These are phyloP conservation scores for Yponomeuta malinellus DNA, from an alignment of 2,888 invertebrate genomes.

Conservation along the genomic window DNA sequence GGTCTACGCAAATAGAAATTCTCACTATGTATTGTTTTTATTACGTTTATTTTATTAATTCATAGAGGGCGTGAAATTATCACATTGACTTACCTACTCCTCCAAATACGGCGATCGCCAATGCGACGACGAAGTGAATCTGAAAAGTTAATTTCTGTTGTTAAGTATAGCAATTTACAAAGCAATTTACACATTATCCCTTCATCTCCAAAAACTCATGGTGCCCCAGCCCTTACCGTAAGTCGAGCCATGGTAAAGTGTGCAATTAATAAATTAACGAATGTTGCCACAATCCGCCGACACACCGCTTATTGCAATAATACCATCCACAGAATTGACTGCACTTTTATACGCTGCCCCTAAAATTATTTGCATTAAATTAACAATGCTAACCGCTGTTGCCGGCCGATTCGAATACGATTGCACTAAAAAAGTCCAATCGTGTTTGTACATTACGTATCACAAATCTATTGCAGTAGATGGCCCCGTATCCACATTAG, in stretches of 20 bases:
- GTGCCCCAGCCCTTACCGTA: slow-evolving; percentile 47
- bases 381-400: slow-evolving; percentile 61
- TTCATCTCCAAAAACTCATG: background rate
- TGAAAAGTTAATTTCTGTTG: slow-evolving; percentile 30
- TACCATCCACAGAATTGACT: slow-evolving; percentile 40
- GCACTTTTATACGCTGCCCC: slow-evolving; percentile 64
- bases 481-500: background rate
- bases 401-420: slow-evolving; percentile 63
- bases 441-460: slow-evolving; percentile 19
- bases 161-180: background rate
- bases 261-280: slow-evolving; percentile 22
- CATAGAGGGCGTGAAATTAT: too few species aligned
- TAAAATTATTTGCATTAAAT: slow-evolving; percentile 65
- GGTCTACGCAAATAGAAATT: too few species aligned
- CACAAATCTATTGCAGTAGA: slow-evolving; percentile 21
- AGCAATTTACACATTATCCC: background rate
- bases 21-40: background rate
- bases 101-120: slow-evolving; percentile 58
- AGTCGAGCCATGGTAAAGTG: slow-evolving; percentile 55
- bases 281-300: slow-evolving; percentile 39
- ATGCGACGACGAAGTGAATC: slow-evolving; percentile 66
- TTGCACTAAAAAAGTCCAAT: slow-evolving; percentile 24
- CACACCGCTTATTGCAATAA: slow-evolving; percentile 45
- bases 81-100: slow-evolving; percentile 30
- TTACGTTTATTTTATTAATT: background rate